Percentiles rank a stretch among this genome's conserved stretches.
Evolutionary conservation across 1,140 invertebrate genomes (phyloP).

Genomic region (Megalopta genalis): DNA sequence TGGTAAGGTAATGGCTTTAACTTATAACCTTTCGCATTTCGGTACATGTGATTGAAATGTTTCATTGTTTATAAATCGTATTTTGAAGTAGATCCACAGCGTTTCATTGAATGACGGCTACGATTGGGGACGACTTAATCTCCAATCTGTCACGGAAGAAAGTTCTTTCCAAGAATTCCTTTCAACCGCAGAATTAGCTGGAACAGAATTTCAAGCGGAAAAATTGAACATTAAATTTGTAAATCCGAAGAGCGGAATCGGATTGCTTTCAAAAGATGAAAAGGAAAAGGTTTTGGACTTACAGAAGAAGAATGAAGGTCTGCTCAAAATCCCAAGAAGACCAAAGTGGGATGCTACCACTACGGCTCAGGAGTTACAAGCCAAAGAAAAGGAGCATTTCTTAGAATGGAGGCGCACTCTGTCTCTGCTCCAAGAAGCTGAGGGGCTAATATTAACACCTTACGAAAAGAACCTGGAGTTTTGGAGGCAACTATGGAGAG

Average conservation of each 20-base stretch:
- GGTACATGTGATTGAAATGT: background rate
- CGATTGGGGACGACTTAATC: slow-evolving; percentile 93
- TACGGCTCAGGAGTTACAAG: slow-evolving; percentile 88
- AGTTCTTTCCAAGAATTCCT: slow-evolving; percentile 97
- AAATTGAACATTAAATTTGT: slow-evolving; percentile 93
- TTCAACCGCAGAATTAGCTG: slow-evolving; percentile 94
- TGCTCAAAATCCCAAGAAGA: slow-evolving; percentile 90
- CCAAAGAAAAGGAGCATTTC: slow-evolving; percentile 90
- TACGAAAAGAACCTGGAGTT: slow-evolving; percentile 99
- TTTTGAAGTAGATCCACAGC: slow-evolving; percentile 87
- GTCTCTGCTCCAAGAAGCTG: slow-evolving; percentile 88
- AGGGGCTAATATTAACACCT: slow-evolving; percentile 93
- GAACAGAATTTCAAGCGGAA: slow-evolving; percentile 95
- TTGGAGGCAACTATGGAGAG: slow-evolving; percentile 99
- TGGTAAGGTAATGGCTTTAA: slow-evolving; percentile 62
- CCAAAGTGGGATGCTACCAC: slow-evolving; percentile 90
- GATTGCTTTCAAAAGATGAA: slow-evolving; percentile 85
- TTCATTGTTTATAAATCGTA: slow-evolving; percentile 16
- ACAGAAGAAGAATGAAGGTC: slow-evolving; percentile 84
- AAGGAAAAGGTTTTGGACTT: slow-evolving; percentile 81
- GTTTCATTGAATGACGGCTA: slow-evolving; percentile 93
- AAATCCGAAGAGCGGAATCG: slow-evolving; percentile 82
- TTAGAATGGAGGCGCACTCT: slow-evolving; percentile 93
- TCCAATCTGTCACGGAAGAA: slow-evolving; percentile 97
- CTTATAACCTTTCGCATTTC: slow-evolving; percentile 14